These are phyloP conservation scores for Sinodicranocentrus sp. DNA, from an alignment of 2,888 invertebrate genomes.

Conservation along the genomic window DNA sequence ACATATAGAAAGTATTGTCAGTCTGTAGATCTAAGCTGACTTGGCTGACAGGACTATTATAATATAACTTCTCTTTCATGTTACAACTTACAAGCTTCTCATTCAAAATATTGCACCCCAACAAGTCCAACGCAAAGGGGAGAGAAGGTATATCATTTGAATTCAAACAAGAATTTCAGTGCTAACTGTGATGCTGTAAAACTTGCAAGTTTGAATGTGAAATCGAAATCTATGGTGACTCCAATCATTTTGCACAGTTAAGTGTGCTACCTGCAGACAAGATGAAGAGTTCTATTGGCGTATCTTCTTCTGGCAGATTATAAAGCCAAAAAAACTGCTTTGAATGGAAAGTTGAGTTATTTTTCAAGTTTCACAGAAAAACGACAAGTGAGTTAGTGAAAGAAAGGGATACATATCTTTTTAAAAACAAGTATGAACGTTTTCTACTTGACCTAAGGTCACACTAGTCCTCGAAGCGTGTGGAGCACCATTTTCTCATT, in stretches of 20 bases:
- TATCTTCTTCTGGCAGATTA: slow-evolving; percentile 8
- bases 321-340: slow-evolving; percentile 7
- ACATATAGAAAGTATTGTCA: no score
- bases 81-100: no score
- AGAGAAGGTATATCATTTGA: no score
- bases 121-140: no score
- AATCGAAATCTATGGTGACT: slow-evolving; percentile 42
- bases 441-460: background rate
- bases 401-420: background rate
- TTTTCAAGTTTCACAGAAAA: slow-evolving; percentile 57
- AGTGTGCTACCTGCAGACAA: background rate
- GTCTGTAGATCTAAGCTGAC: no score
- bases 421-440: background rate
- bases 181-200: background rate
- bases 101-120: no score
- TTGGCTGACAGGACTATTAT: no score
- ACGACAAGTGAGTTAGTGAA: background rate
- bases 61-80: no score
- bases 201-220: slow-evolving; percentile 20
- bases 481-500: no score
- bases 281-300: slow-evolving; percentile 29
- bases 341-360: slow-evolving; percentile 62
- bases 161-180: background rate
- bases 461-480: no score
- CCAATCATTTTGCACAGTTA: background rate